Evolutionary conservation across 2,797 vertebrate species (phyloP).

Genomic region (Neosilurus mollespiculum): DNA sequence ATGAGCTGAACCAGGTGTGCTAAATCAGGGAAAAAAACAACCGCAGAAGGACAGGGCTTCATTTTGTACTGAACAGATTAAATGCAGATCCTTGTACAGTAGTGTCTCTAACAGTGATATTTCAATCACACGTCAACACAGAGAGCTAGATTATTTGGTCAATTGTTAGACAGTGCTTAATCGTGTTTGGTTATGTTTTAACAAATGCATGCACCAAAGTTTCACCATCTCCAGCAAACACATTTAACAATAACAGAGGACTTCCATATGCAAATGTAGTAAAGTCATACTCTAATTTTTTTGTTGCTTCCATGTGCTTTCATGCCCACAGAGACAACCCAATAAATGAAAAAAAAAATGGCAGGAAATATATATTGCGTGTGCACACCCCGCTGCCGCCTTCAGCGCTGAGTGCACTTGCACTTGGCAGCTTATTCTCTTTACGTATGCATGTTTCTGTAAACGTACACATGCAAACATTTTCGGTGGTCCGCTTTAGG

Average conservation of each 20-base stretch:
- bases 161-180: neutral
- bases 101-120: neutral
- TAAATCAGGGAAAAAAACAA: slow-evolving; percentile 21
- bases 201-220: neutral
- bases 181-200: neutral
- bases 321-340: no score
- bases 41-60: neutral
- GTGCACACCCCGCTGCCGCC: no score
- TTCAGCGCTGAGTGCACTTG: no score
- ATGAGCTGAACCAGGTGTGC: slow-evolving; percentile 15
- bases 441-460: no score
- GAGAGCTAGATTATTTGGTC: neutral
- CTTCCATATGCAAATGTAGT: no score
- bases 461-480: no score
- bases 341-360: no score
- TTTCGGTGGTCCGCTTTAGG: no score
- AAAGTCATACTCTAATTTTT: no score
- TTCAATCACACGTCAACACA: neutral
- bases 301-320: no score
- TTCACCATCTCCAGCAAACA: neutral
- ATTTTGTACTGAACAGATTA: neutral
- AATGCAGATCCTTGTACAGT: neutral
- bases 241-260: neutral
- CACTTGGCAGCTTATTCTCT: no score
- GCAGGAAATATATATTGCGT: no score